Evolutionary conservation across 2,797 vertebrate genomes (phyloP).

Genomic region (Capromys pilorides): DNA sequence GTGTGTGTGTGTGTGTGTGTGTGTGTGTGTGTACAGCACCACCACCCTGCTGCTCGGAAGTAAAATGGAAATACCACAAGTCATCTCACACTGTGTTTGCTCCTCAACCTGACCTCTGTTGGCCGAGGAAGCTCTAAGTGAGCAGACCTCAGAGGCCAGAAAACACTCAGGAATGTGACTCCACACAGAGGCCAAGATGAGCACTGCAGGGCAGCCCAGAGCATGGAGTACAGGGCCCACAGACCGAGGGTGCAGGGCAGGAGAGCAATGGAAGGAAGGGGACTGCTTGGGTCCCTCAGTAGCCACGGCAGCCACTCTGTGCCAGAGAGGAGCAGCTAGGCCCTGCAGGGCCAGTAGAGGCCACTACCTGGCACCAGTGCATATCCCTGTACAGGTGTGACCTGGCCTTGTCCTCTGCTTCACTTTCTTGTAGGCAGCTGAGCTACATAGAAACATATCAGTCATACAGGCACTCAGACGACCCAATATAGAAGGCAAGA

Average conservation of each 20-base stretch:
- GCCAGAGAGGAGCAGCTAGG: not conserved
- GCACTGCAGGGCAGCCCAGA: conserved; percentile 82
- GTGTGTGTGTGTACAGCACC: not conserved
- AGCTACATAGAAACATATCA: no score
- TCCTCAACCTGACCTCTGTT: not conserved
- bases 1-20: not conserved
- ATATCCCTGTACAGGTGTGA: not conserved
- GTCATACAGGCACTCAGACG: no score
- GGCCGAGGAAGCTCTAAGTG: not conserved
- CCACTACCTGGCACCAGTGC: not conserved
- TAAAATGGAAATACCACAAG: not conserved
- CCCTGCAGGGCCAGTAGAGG: not conserved
- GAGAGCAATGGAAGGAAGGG: not conserved
- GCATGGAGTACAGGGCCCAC: fast-evolving
- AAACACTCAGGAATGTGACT: conserved; percentile 79
- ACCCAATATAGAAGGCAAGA: no score
- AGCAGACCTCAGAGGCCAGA: not conserved
- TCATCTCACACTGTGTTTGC: not conserved
- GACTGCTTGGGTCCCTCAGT: not conserved
- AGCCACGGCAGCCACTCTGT: not conserved
- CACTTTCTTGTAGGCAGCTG: fast-evolving
- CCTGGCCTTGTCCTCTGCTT: not conserved
- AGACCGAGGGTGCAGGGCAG: no score
- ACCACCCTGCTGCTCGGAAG: fast-evolving
- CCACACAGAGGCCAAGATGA: conserved; percentile 85